Evolutionary conservation across 2,888 invertebrate species (phyloP).

Genomic region (Phengaris alcon): DNA sequence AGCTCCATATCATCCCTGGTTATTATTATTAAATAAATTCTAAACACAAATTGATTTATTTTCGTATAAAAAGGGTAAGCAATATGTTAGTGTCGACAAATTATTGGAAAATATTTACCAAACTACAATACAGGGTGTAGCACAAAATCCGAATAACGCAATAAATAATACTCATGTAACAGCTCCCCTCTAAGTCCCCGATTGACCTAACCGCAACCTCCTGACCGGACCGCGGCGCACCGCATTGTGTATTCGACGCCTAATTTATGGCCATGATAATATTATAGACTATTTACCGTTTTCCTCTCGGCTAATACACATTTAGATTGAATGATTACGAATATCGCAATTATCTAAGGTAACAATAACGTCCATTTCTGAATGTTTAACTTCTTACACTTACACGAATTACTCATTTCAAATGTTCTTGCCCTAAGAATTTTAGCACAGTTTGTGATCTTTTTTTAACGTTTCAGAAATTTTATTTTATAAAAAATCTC

Average conservation of each 20-base stretch:
- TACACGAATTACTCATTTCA: no score
- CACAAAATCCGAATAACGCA: conserved; percentile 31
- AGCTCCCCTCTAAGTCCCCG: conserved; percentile 34
- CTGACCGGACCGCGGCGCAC: conserved; percentile 35
- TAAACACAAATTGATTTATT: background rate
- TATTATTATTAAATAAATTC: background rate
- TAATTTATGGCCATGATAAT: conserved; percentile 41
- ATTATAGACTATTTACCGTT: conserved; percentile 33
- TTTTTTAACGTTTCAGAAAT: no score
- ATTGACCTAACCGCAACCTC: conserved; percentile 38
- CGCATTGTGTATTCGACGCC: conserved; percentile 39
- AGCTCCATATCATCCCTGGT: no score
- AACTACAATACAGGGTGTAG: conserved; percentile 22
- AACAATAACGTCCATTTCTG: no score
- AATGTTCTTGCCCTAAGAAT: no score
- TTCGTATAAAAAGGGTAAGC: conserved; percentile 17
- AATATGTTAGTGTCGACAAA: conserved; percentile 15
- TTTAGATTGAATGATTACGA: conserved; percentile 26
- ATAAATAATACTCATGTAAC: conserved; percentile 37
- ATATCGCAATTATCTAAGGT: background rate
- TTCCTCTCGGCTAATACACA: conserved; percentile 31
- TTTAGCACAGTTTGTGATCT: no score
- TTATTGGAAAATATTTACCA: conserved; percentile 4
- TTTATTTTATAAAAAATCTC: no score
- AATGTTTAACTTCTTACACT: no score